Percentiles rank a stretch among this genome's conserved stretches.
Evolutionary conservation across 2,797 vertebrate genomes (phyloP).

Genomic region (Semotilus atromaculatus): DNA sequence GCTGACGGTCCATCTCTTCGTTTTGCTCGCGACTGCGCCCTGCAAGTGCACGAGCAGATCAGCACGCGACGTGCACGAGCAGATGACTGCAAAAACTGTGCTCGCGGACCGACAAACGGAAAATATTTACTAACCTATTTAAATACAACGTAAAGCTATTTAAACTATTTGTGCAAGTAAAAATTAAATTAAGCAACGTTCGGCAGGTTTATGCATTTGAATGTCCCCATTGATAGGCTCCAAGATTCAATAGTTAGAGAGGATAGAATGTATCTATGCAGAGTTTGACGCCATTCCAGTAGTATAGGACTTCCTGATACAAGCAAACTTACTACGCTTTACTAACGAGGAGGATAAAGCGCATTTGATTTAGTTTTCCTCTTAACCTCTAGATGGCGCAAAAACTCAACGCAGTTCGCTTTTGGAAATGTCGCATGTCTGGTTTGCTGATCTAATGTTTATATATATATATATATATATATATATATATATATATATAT

Average conservation of each 20-base stretch:
- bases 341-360: background rate
- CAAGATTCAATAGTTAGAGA: background rate
- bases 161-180: background rate
- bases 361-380: background rate
- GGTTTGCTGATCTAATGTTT: background rate
- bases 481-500: no score
- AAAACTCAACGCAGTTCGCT: background rate
- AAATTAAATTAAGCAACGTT: background rate
- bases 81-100: constrained; percentile 3
- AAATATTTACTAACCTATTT: background rate
- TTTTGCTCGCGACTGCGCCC: constrained; percentile 57
- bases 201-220: background rate
- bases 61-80: constrained; percentile 42
- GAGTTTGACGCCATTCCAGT: background rate
- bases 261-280: background rate
- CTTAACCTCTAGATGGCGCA: background rate
- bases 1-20: constrained; percentile 77
- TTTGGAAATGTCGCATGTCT: background rate
- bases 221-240: background rate
- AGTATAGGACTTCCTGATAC: background rate
- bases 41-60: constrained; percentile 42
- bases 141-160: background rate
- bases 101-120: background rate
- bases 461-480: no score
- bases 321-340: background rate